Conservation (phyloP, 2,888 invertebrate species). For the Opisthograptis luteolata region DNA sequence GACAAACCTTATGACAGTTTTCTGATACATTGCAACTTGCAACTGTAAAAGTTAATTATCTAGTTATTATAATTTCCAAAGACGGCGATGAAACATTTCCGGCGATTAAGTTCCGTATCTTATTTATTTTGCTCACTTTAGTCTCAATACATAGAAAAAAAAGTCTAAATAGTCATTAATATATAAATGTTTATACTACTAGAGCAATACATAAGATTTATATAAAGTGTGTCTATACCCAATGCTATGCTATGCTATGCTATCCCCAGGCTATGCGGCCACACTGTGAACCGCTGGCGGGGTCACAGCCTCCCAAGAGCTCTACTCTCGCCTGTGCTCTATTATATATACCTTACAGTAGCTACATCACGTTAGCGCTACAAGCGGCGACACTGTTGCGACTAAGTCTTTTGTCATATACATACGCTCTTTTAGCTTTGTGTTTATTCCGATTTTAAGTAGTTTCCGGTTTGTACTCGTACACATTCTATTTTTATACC, state of each 20-base stretch:
- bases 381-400: constrained; percentile 57
- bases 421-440: constrained; percentile 17
- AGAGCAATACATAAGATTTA: no score
- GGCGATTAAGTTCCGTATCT: no score
- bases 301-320: no score
- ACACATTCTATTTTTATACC: constrained; percentile 16
- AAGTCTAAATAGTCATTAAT: no score
- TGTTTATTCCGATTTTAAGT: neutral
- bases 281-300: no score
- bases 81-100: neutral
- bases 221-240: no score
- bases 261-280: no score
- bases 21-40: neutral
- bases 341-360: constrained; percentile 9
- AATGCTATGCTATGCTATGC: no score
- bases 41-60: neutral
- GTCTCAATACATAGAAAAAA: no score
- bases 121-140: no score
- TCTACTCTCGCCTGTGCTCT: neutral
- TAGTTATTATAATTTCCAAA: no score
- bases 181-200: no score
- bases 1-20: neutral
- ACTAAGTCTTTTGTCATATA: constrained; percentile 39
- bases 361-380: constrained; percentile 45
- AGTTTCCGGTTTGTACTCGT: constrained; percentile 5